Base-by-base conservation (phyloP, 2,888 invertebrate genomes). In the Drosophila eohydei region DNA sequence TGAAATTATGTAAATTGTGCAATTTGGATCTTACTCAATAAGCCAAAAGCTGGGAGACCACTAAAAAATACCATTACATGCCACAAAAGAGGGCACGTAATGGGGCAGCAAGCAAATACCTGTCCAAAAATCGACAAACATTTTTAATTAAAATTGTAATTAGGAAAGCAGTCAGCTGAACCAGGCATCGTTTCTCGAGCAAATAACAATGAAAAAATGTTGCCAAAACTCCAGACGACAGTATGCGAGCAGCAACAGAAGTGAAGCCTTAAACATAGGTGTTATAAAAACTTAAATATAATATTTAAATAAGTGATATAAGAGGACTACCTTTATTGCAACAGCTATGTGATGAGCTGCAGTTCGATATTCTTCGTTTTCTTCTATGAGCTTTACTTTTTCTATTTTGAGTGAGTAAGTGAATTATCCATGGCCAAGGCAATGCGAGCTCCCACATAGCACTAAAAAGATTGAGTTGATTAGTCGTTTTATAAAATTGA, bases 61-160 rank as follows among this genome's bases (percentile, higher is more conserved):
- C 21, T 8, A n/a, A 6, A 43, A 59, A 71, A 68, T 41, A 38
- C 38, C 28, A 57, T 48, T 52, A 65, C 52, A 30, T 52, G 55
- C 58, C 48, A 52, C 55, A 64, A 59, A 44, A 16, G 52, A 32
- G 30, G 30, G 58, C 66, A 66, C 56, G 46, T 40, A 55, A 62
- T 46, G 50, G 34, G 36, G 41, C 44, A 43, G 34, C 43, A 34
- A 56, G 28, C 48, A 38, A 62, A 64, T 58, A 54, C 51, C 66
- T 64, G 44, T 58, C 61, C 63, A 65, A 70, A 72, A 58, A 66
- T 66, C 62, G 38, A 8, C 26, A 70, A 70, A 55, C 38, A 60
- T 60, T 65, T 79, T 84, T 79, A 81, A 85, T 80, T 83, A 80
- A 71, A 80, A 67, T 60, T 71, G 48, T 64, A 65, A 83, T 81